Base-by-base conservation (phyloP, 1,140 invertebrate species). In the Anastrepha obliqua region DNA sequence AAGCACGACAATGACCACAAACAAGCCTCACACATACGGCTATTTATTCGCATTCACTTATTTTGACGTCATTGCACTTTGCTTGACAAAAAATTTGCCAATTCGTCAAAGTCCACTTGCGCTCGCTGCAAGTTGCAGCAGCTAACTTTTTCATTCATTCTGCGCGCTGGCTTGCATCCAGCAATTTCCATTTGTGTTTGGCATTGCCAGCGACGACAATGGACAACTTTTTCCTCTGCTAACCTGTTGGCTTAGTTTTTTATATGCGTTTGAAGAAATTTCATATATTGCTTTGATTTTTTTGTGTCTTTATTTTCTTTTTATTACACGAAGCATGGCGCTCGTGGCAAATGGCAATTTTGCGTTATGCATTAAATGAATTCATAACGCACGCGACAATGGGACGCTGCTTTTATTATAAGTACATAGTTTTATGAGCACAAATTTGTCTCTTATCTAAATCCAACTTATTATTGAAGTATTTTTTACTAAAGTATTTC, bases 221-320 rank as follows among this genome's bases (percentile, higher is more conserved):
- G 74, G n/a, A 81, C 15, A 20, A 81, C 44, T 81, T 51, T 81
- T 81, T 81, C 74, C 44, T 13, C 74, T 74, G 74, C 13, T 81
- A 81, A 81, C 74, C 74, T 81, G 47, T 81, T 81, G 47, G 74
- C 74, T 81, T 81, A 81, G n/a, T 81, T 81, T 81, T 55, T n/a
- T 9, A n/a, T n/a, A 20, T 81, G 44, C 17, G 9, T 5, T 29
- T 20, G 44, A 81, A 55, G 15, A 81, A 81, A 81, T 6, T 81
- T 81, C 20, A 51, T 81, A 47, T 55, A 81, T 20, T 81, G 17
- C 13, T 74, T 74, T 13, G 5, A 67, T 67, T 8, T 62, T n/a
- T 62, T 17, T 17, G 5, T 17, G 8, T 5, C 13, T 62, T 62
- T 17, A 4, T 13, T 62, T 62, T 29, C 29, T 29, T 62, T 62